Evolutionary conservation across 2,113 vertebrate genomes (phyloP).

Genomic region (Carassius gibelio): DNA sequence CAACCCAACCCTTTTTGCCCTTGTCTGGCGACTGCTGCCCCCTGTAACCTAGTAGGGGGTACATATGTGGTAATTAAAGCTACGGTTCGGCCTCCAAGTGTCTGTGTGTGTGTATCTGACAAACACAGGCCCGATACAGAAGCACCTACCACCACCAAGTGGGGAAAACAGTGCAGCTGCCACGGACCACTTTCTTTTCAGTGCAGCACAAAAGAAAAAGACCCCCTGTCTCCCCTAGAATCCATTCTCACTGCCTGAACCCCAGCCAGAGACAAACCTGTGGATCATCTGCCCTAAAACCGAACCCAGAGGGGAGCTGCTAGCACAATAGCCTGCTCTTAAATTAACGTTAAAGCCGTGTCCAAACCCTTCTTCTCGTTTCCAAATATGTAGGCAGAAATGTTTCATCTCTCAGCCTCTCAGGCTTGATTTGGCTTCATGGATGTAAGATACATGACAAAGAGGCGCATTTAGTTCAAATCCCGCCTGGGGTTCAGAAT

Average conservation of each 20-base stretch:
- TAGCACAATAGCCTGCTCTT: slow-evolving; percentile 26
- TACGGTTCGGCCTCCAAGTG: background rate
- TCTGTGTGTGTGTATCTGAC: slow-evolving; percentile 39
- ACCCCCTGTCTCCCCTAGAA: slow-evolving; percentile 68
- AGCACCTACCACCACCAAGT: slow-evolving; percentile 96
- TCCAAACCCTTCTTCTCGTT: slow-evolving; percentile 13
- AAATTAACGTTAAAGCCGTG: slow-evolving; percentile 45
- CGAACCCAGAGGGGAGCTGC: slow-evolving; percentile 5
- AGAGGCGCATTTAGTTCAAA: slow-evolving; percentile 24
- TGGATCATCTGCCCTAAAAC: slow-evolving; percentile 39
- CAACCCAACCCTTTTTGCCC: slow-evolving; percentile 32
- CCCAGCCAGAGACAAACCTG: slow-evolving; percentile 31
- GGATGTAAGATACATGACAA: slow-evolving; percentile 24
- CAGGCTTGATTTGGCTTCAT: slow-evolving; percentile 5
- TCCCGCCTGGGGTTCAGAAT: slow-evolving; percentile 38
- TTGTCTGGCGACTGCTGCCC: slow-evolving; percentile 44
- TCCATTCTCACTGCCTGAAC: slow-evolving; percentile 51
- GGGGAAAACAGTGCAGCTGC: slow-evolving; percentile 91
- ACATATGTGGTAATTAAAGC: slow-evolving; percentile 55
- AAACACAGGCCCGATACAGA: slow-evolving; percentile 75
- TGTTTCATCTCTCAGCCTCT: slow-evolving; percentile 5
- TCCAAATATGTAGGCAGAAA: slow-evolving; percentile 26
- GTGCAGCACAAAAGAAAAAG: slow-evolving; percentile 71
- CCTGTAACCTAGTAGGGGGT: slow-evolving; percentile 39
- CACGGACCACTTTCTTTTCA: slow-evolving; percentile 75